These are phyloP conservation scores for Maniola hyperantus DNA, from an alignment of 2,888 invertebrate genomes.

Conservation along the genomic window DNA sequence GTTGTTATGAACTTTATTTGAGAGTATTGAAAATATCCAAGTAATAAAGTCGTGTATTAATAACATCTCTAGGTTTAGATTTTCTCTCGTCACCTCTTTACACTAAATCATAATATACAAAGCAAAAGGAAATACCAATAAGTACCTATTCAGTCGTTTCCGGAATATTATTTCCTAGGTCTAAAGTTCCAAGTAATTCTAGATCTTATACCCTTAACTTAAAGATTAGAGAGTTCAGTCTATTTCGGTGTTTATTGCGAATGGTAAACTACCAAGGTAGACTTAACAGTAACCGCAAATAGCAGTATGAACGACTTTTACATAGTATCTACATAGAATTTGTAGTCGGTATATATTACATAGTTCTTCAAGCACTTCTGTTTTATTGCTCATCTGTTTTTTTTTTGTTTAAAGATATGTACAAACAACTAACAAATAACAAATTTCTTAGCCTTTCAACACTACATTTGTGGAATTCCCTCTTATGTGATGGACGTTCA, in stretches of 20 bases:
- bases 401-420: too few species aligned
- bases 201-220: constrained; percentile 8
- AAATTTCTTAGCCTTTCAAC: too few species aligned
- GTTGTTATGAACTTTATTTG: not conserved
- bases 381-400: not conserved
- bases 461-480: too few species aligned
- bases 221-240: not conserved
- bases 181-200: constrained; percentile 12
- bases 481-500: too few species aligned
- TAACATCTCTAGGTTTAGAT: not conserved
- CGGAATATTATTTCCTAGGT: constrained; percentile 36
- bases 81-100: not conserved
- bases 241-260: constrained; percentile 9
- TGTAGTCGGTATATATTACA: not conserved
- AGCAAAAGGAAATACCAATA: constrained; percentile 33
- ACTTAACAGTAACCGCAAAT: constrained; percentile 19
- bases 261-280: constrained; percentile 11
- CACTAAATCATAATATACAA: constrained; percentile 19
- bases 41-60: not conserved
- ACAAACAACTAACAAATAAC: too few species aligned
- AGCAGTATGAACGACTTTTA: constrained; percentile 17
- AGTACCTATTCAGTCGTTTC: constrained; percentile 36
- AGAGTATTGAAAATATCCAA: not conserved
- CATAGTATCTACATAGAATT: not conserved
- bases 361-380: too few species aligned